These are phyloP conservation scores for Lagorchestes hirsutus DNA, from an alignment of 2,797 vertebrate species.

Conservation along the genomic window DNA sequence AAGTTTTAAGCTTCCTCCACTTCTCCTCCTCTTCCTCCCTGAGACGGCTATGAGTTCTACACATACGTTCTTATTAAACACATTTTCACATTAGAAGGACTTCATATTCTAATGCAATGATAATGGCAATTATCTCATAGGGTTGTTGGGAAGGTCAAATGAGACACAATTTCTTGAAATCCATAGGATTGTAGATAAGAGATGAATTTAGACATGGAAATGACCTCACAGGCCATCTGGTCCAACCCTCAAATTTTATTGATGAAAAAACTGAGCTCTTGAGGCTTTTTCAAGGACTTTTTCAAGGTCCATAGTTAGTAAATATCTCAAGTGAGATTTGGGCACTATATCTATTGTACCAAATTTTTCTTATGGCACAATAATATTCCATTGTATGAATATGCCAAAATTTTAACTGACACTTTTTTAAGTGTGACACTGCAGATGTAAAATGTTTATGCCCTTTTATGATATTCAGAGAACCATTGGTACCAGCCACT, in stretches of 20 bases:
- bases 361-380: not conserved
- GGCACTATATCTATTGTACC: not conserved
- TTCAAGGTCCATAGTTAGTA: not conserved
- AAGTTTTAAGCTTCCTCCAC: too few species aligned
- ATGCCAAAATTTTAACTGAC: not conserved
- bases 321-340: not conserved
- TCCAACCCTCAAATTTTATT: not conserved
- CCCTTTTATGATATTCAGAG: slow-evolving; percentile 51
- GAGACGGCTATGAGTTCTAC: too few species aligned
- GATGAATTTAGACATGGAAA: not conserved
- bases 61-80: too few species aligned
- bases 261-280: not conserved
- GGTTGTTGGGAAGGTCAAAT: not conserved
- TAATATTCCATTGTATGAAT: not conserved
- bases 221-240: not conserved
- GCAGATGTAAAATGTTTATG: slow-evolving; percentile 67
- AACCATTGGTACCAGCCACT: not conserved
- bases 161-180: not conserved
- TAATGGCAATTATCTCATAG: not conserved
- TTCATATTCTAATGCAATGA: not conserved
- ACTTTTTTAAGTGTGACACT: slow-evolving; percentile 42
- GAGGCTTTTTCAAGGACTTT: not conserved
- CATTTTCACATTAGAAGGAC: too few species aligned
- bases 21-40: too few species aligned
- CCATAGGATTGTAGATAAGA: not conserved